Conservation (phyloP, 2,888 invertebrate genomes). For the Agonopterix alstromeriana region DNA sequence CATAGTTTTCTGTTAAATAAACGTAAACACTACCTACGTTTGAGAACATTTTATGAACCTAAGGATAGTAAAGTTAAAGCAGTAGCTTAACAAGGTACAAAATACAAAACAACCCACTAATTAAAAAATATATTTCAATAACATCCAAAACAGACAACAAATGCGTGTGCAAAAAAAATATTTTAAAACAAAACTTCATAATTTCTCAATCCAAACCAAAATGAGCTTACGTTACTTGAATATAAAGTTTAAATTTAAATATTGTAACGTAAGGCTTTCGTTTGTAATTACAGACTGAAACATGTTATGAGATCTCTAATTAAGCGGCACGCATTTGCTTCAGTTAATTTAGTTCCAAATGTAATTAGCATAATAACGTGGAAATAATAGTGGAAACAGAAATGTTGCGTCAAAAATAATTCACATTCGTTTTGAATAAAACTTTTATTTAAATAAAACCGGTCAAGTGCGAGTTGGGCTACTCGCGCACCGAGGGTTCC, state of each 20-base stretch:
- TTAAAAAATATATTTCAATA: too few relatives aligned
- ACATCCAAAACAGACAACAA: not conserved
- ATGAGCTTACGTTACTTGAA: not conserved
- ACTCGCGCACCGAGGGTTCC: too few relatives aligned
- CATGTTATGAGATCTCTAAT: constrained; percentile 33
- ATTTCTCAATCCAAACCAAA: not conserved
- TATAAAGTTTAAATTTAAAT: not conserved
- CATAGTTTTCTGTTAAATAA: too few relatives aligned
- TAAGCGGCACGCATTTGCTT: constrained; percentile 28
- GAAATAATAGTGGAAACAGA: constrained; percentile 16
- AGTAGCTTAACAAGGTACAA: too few relatives aligned
- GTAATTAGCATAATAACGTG: constrained; percentile 23
- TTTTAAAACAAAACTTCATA: not conserved
- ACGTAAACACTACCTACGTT: too few relatives aligned
- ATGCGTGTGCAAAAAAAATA: not conserved
- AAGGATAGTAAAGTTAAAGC: too few relatives aligned
- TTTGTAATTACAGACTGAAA: constrained; percentile 23
- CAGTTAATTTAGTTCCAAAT: constrained; percentile 30
- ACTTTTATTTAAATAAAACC: too few relatives aligned
- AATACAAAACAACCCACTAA: too few relatives aligned
- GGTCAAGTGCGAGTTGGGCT: too few relatives aligned
- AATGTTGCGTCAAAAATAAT: not conserved
- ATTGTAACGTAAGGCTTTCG: not conserved
- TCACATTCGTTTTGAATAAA: not conserved
- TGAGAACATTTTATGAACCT: too few relatives aligned